Conservation (phyloP, 2,797 vertebrate species). For the Mareca penelope region DNA sequence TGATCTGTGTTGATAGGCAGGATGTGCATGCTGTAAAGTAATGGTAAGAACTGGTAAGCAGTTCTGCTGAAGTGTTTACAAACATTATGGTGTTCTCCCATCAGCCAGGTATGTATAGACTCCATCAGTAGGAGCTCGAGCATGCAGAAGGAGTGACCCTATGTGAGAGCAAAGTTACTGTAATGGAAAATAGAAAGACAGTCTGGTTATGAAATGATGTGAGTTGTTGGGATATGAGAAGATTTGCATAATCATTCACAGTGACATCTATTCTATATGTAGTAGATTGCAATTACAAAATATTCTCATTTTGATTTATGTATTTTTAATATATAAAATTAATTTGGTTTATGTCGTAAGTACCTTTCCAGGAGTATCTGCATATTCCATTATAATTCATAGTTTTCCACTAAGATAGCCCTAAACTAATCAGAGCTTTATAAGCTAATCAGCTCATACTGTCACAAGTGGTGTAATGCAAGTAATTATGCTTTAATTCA, state of each 20-base stretch:
- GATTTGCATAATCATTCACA: slow-evolving; percentile 59
- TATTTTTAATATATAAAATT: slow-evolving; percentile 37
- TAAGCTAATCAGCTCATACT: slow-evolving; percentile 73
- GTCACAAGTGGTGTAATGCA: slow-evolving; percentile 69
- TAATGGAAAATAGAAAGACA: background rate
- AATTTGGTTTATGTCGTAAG: slow-evolving; percentile 48
- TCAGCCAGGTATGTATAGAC: background rate
- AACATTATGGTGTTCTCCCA: background rate
- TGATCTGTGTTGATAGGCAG: background rate
- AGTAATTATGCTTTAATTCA: slow-evolving; percentile 73
- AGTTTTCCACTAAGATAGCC: slow-evolving; percentile 48
- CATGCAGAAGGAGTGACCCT: background rate
- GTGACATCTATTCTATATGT: background rate
- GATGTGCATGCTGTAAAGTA: background rate
- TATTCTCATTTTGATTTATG: slow-evolving; percentile 42
- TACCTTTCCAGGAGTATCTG: slow-evolving; percentile 56
- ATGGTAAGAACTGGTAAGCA: background rate
- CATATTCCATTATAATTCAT: slow-evolving; percentile 68
- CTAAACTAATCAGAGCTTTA: slow-evolving; percentile 70
- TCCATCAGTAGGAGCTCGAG: background rate
- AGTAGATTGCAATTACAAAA: slow-evolving; percentile 52
- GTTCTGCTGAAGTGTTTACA: background rate
- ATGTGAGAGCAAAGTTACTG: background rate
- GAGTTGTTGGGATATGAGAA: background rate
- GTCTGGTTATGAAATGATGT: background rate